These are phyloP conservation scores for Nomada fucata DNA, from an alignment of 2,888 invertebrate species.

Conservation along the genomic window DNA sequence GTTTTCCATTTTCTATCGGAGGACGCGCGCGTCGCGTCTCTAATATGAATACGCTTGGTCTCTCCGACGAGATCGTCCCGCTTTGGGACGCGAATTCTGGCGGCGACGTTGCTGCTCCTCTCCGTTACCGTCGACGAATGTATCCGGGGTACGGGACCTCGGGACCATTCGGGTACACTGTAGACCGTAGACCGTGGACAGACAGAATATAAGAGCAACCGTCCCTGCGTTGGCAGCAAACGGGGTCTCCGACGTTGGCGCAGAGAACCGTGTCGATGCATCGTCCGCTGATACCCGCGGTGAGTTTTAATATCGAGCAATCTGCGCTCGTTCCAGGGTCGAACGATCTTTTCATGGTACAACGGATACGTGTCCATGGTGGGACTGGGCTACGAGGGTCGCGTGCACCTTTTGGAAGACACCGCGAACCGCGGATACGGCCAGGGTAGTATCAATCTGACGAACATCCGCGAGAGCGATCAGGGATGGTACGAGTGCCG, in stretches of 20 bases:
- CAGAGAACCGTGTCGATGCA: no score
- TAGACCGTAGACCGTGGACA: no score
- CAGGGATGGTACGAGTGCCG: slow-evolving; percentile 97
- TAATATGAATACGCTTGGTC: no score
- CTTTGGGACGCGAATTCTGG: no score
- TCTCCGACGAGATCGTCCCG: neutral
- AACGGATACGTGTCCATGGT: slow-evolving; percentile 88
- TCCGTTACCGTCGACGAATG: no score
- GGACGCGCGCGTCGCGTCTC: neutral
- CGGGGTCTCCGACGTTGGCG: no score
- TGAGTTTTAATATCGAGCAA: neutral
- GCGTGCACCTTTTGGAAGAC: slow-evolving; percentile 88
- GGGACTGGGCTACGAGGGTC: slow-evolving; percentile 87
- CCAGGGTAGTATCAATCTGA: slow-evolving; percentile 92
- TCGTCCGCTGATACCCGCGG: neutral
- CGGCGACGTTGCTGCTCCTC: no score
- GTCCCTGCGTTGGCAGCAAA: no score
- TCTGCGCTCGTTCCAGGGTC: slow-evolving; percentile 86
- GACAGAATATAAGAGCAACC: no score
- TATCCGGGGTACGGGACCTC: no score
- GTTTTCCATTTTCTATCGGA: slow-evolving; percentile 28
- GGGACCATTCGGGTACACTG: no score
- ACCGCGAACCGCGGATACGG: slow-evolving; percentile 87
- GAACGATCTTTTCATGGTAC: slow-evolving; percentile 93
- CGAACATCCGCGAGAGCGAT: slow-evolving; percentile 94